These are phyloP conservation scores for Ageneiosus marmoratus DNA, from an alignment of 2,113 vertebrate species.

Conservation along the genomic window DNA sequence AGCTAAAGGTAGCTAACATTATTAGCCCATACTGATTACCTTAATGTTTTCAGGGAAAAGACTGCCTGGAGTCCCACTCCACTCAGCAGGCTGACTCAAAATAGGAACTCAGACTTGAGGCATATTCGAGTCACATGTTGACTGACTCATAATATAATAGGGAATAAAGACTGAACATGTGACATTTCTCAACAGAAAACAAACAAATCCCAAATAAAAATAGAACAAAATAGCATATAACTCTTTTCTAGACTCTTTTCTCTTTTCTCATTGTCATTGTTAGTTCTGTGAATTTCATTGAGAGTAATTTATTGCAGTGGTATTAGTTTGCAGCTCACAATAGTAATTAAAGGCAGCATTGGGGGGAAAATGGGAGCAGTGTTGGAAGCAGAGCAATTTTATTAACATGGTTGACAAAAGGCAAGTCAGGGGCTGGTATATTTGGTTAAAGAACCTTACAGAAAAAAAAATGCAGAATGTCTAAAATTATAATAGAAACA, in stretches of 20 bases:
- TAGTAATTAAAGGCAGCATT: background rate
- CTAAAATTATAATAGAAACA: background rate
- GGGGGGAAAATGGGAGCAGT: background rate
- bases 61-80: background rate
- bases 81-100: background rate
- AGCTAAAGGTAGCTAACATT: background rate
- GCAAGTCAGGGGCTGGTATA: background rate
- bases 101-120: background rate
- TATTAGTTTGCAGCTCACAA: background rate
- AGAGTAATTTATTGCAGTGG: background rate
- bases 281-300: conserved; percentile 4
- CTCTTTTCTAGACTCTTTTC: background rate
- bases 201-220: background rate
- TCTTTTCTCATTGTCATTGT: too few relatives aligned
- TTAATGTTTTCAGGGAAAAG: background rate
- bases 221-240: background rate
- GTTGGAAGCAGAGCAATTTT: background rate
- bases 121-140: background rate
- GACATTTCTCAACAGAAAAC: background rate
- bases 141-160: background rate
- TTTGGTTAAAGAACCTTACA: background rate
- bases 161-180: conserved; percentile 1
- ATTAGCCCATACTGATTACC: background rate
- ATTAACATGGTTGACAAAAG: background rate
- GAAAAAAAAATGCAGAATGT: background rate